Evolutionary conservation across 2,797 vertebrate species (phyloP).

Genomic region (Botia kubotai): DNA sequence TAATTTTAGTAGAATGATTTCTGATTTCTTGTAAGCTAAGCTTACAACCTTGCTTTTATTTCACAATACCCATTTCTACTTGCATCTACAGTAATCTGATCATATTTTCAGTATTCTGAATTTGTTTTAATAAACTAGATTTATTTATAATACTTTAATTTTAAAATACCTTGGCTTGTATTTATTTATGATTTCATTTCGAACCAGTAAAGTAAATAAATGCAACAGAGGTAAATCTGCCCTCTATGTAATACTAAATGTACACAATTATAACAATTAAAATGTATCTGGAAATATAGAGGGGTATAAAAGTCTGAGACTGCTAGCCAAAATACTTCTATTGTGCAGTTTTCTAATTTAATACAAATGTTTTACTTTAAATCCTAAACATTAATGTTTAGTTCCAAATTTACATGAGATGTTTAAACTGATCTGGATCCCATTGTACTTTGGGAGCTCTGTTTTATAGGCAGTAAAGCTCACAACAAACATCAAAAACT

Average conservation of each 20-base stretch:
- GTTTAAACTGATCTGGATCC: neutral
- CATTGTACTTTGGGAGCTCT: neutral
- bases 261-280: neutral
- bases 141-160: neutral
- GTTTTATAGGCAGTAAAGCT: neutral
- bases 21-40: neutral
- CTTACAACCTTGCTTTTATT: neutral
- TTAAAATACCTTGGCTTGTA: neutral
- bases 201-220: neutral
- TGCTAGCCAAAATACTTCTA: too few relatives aligned
- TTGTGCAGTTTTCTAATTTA: too few relatives aligned
- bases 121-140: constrained; percentile 24
- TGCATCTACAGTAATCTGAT: constrained; percentile 6
- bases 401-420: neutral
- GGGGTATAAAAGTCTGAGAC: neutral
- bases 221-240: neutral
- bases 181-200: neutral
- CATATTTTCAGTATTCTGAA: neutral
- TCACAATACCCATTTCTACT: neutral
- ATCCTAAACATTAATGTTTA: neutral
- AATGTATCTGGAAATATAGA: neutral
- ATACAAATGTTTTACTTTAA: neutral
- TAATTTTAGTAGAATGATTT: neutral
- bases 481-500: neutral
- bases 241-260: neutral